Base-by-base conservation (phyloP, 2,113 vertebrate genomes). In the Mastomys coucha region DNA sequence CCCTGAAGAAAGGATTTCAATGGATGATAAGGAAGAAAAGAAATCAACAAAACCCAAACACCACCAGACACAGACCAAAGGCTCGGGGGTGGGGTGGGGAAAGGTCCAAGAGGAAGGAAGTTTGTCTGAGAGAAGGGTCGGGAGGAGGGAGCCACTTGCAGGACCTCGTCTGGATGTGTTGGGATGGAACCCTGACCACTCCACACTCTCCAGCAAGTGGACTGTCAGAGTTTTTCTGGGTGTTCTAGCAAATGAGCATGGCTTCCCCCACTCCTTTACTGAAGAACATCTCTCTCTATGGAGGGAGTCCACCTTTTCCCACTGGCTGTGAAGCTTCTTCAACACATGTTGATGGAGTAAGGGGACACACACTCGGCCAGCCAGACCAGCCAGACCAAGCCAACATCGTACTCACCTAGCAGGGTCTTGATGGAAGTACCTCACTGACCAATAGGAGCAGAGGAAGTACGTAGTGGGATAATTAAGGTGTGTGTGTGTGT, bases 381-480 rank as follows among this genome's bases (percentile, higher is more conserved):
- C 26, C 82, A 67, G 28, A 19, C 16, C 60, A 67, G 63, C 28
- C n/a, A 67, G 28, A 69, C 7, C 42, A 49, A 86, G 28, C 42
- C 63, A 67, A 36, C 17, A 33, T 36, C 1, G 19, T 17, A 33
- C 28, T 36, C 63, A 24, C 31, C 42, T 51, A 2, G 22, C 42
- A 86, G 49, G 63, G 42, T 7, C 63, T 45, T 33, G 60, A 49
- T 22, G 42, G 42, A 33, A 69, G 63, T 22, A 49, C 17, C 28
- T 67, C 42, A 49, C 36, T 86, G 42, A 20, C 17, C 28, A 67
- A 36, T 36, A 67, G 14, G 4, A 60, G 28, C 22, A 12, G 85
- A 82, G 63, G 51, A 33, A n/a, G 42, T 0, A 10, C 36, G 20
- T 2, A 7, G 28, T 0, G 11, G 53, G 78, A 31, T 76, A 60